These are phyloP conservation scores for Clarias laeviceps DNA, from an alignment of 2,797 vertebrate genomes.

Conservation along the genomic window DNA sequence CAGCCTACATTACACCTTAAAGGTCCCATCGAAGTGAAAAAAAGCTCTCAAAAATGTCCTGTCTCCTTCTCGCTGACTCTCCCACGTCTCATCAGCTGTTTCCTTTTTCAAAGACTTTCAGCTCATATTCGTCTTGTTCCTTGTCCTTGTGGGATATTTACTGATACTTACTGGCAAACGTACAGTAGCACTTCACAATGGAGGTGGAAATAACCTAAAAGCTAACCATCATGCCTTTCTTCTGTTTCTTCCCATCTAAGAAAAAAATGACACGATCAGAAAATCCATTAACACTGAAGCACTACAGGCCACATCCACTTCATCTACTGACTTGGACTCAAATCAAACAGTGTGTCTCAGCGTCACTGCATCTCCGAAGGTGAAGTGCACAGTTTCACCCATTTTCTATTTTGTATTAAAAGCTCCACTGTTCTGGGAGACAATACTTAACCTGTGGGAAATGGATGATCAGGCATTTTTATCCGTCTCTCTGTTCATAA, in stretches of 20 bases:
- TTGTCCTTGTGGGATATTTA: conserved; percentile 10
- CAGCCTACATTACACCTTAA: background rate
- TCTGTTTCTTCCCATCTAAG: background rate
- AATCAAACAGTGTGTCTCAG: conserved; percentile 62
- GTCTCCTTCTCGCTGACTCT: conserved; percentile 29
- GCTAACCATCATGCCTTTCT: background rate
- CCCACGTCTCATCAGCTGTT: conserved; percentile 17
- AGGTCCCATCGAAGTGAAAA: background rate
- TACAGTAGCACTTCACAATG: background rate
- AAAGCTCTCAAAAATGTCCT: conserved; percentile 7
- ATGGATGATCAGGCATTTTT: conserved; percentile 63
- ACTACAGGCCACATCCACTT: conserved; percentile 50
- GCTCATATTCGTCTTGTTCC: background rate
- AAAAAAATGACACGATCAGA: background rate
- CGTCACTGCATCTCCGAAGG: conserved; percentile 61
- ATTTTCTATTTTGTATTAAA: conserved; percentile 64
- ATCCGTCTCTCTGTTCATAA: conserved; percentile 65
- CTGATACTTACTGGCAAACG: background rate
- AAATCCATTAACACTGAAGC: conserved; percentile 15
- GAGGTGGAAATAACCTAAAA: background rate
- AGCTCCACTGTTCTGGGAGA: conserved; percentile 61
- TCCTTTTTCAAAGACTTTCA: background rate
- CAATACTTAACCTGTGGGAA: conserved; percentile 70
- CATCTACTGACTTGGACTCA: conserved; percentile 52
- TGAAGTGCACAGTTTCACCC: conserved; percentile 58